Percentiles rank a stretch among this genome's conserved stretches.
phyloP scores from a whole-genome alignment of 2,113 vertebrate species.

The Sebastes fasciatus region DNA sequence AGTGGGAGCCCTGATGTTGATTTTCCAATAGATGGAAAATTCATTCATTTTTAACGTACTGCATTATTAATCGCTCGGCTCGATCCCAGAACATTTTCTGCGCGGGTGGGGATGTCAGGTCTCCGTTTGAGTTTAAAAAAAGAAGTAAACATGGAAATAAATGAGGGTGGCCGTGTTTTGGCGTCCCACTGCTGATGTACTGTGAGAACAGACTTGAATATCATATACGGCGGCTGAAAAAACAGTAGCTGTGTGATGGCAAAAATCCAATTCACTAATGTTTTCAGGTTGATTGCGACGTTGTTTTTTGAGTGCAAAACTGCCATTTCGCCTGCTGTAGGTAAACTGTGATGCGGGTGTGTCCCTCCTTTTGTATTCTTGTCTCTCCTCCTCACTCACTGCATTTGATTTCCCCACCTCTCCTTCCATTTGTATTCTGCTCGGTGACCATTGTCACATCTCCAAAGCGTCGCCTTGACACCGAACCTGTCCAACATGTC shows the following conservation, averaged over 20 bases:
- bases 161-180: constrained; percentile 20
- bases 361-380: not conserved
- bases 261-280: constrained; percentile 1
- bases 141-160: constrained; percentile 24
- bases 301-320: too few relatives aligned
- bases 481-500: constrained; percentile 15
- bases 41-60: constrained; percentile 61
- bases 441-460: not conserved
- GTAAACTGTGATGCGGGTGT: not conserved
- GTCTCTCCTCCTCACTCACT: not conserved
- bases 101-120: constrained; percentile 41
- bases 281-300: not conserved
- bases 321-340: too few relatives aligned
- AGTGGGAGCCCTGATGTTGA: constrained; percentile 25
- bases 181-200: constrained; percentile 14
- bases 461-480: not conserved
- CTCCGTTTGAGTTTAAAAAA: constrained; percentile 8
- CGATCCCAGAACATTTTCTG: constrained; percentile 38
- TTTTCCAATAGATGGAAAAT: constrained; percentile 51
- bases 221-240: not conserved
- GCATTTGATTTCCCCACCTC: constrained; percentile 1
- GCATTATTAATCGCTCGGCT: constrained; percentile 65
- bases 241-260: not conserved
- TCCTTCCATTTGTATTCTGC: not conserved
- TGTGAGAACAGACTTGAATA: not conserved